These are phyloP conservation scores for Candidula unifasciata DNA, from an alignment of 2,888 invertebrate species.

Conservation along the genomic window DNA sequence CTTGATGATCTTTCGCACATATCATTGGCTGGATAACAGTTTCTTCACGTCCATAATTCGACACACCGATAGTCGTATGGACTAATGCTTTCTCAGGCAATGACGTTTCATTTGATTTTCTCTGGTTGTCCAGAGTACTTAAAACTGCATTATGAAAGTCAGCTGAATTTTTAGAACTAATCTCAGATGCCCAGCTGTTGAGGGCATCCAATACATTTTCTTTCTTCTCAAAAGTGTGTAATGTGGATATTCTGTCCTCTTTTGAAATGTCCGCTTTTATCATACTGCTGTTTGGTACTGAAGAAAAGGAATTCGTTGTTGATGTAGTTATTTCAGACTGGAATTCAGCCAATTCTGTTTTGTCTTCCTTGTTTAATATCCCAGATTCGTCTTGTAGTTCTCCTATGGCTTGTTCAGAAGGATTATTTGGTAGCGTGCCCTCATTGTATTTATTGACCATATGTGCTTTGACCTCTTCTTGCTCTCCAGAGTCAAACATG, in stretches of 20 bases:
- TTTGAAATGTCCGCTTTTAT: conserved; percentile 26
- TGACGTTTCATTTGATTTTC: neutral
- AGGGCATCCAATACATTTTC: conserved; percentile 45
- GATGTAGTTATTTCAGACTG: conserved; percentile 30
- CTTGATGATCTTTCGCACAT: conserved; percentile 50
- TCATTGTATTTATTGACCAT: conserved; percentile 49
- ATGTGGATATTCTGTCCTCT: conserved; percentile 55
- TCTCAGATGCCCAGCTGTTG: conserved; percentile 35
- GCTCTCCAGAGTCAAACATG: conserved; percentile 42
- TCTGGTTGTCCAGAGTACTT: conserved; percentile 35
- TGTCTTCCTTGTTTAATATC: conserved; percentile 48
- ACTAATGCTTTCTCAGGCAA: conserved; percentile 32
- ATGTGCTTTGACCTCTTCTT: conserved; percentile 53
- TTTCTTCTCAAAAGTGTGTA: conserved; percentile 47
- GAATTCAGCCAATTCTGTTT: conserved; percentile 49
- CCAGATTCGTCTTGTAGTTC: neutral
- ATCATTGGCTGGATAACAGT: conserved; percentile 53
- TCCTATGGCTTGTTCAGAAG: neutral
- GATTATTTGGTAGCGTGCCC: conserved; percentile 45
- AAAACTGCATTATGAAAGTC: conserved; percentile 49
- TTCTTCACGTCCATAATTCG: conserved; percentile 39
- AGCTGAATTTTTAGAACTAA: neutral
- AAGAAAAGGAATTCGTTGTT: neutral
- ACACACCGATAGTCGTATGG: conserved; percentile 42
- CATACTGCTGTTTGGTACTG: neutral